Conservation (phyloP, 2,888 invertebrate genomes). For the Spodoptera littoralis region DNA sequence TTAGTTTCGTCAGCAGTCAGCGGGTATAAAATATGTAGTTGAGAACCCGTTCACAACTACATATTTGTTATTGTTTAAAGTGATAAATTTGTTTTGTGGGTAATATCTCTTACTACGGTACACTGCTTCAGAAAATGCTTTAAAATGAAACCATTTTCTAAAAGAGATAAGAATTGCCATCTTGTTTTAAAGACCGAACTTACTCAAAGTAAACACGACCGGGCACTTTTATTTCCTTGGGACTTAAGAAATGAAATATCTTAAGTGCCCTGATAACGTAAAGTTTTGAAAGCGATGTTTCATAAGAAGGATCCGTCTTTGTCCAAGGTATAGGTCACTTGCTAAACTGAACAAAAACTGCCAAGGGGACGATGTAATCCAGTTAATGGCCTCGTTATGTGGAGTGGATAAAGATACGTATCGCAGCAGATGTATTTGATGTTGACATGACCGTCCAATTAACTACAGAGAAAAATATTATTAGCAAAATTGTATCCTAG, state of each 20-base stretch:
- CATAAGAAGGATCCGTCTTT: constrained; percentile 48
- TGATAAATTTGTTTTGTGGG: too few species aligned
- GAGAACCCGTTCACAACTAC: not conserved
- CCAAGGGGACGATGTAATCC: constrained; percentile 45
- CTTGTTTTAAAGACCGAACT: constrained; percentile 37
- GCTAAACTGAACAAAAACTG: constrained; percentile 58
- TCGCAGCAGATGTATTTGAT: constrained; percentile 2
- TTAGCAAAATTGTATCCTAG: not conserved
- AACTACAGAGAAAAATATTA: constrained; percentile 1
- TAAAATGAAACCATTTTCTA: constrained; percentile 11
- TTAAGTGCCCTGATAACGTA: constrained; percentile 19
- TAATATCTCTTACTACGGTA: not conserved
- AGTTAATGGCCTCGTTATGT: constrained; percentile 57
- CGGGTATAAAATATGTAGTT: not conserved
- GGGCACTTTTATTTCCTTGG: constrained; percentile 57
- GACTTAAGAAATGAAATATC: constrained; percentile 64
- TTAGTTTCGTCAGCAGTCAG: constrained; percentile 9
- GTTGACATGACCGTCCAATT: not conserved
- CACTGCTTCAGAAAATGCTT: constrained; percentile 2
- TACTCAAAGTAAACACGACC: constrained; percentile 55
- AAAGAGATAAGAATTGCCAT: constrained; percentile 24
- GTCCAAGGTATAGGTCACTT: constrained; percentile 29
- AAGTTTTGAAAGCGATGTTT: constrained; percentile 43
- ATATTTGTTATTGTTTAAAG: too few species aligned
- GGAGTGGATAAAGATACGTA: constrained; percentile 16